Conservation (phyloP, 2,888 invertebrate species). For the Megastigmus dorsalis region DNA sequence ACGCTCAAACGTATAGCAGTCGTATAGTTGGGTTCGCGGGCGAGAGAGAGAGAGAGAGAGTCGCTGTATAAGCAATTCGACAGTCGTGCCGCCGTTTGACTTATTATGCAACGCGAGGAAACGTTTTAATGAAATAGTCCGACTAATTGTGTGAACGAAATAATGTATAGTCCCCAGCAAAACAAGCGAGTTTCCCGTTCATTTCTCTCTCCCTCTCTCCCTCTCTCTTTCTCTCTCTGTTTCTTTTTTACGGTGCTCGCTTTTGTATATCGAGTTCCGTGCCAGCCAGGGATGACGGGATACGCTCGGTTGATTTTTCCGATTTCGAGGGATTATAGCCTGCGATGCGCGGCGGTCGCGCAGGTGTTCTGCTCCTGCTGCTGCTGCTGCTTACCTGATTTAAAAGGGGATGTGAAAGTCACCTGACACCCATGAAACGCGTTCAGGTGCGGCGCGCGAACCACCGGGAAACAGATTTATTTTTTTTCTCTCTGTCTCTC, state of each 20-base stretch:
- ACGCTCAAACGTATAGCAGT: background rate
- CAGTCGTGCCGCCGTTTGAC: background rate
- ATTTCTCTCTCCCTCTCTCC: no score
- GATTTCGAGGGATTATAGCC: slow-evolving; percentile 27
- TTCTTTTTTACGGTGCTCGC: background rate
- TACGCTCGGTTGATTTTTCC: slow-evolving; percentile 35
- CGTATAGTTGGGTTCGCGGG: no score
- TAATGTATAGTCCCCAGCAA: slow-evolving; percentile 7
- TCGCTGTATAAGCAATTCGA: no score
- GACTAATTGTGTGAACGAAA: slow-evolving; percentile 31
- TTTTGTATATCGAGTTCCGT: background rate
- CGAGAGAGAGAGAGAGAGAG: no score
- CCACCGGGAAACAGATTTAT: slow-evolving; percentile 9
- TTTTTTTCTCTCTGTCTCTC: slow-evolving; percentile 1
- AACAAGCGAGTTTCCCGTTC: slow-evolving; percentile 32
- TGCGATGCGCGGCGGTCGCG: background rate
- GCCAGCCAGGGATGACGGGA: slow-evolving; percentile 2
- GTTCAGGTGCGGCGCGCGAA: background rate
- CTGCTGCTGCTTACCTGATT: slow-evolving; percentile 27
- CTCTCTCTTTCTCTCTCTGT: no score
- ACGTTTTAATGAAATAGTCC: slow-evolving; percentile 28
- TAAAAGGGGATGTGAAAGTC: slow-evolving; percentile 51
- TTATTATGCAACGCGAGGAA: background rate
- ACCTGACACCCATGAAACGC: slow-evolving; percentile 42
- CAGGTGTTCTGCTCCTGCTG: background rate